These are phyloP conservation scores for Campaea margaritaria DNA, from an alignment of 2,888 invertebrate genomes.

Conservation along the genomic window DNA sequence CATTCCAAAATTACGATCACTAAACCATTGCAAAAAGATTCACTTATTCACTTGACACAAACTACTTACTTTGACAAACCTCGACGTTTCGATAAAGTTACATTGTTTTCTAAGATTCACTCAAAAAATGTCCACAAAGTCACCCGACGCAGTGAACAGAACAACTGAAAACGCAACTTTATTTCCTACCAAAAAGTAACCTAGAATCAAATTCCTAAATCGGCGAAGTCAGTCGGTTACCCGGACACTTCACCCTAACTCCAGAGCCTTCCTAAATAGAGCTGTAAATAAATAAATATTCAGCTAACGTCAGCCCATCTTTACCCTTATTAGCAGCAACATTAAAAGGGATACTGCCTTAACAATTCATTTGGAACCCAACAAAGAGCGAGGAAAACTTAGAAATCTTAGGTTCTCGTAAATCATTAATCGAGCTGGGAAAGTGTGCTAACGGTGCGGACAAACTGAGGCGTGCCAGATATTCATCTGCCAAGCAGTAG, in stretches of 20 bases:
- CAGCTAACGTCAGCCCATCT: constrained; percentile 14
- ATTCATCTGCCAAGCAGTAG: too few species aligned
- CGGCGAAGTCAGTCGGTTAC: neutral
- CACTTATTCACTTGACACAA: too few species aligned
- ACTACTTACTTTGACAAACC: too few species aligned
- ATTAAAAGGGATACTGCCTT: constrained; percentile 25
- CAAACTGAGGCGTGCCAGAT: neutral
- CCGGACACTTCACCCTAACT: constrained; percentile 3
- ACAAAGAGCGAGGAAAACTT: constrained; percentile 11
- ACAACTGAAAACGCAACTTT: neutral
- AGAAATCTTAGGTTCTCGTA: neutral
- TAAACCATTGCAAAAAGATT: too few species aligned
- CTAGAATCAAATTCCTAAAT: neutral
- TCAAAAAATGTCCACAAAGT: neutral
- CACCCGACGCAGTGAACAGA: neutral
- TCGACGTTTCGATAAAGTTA: too few species aligned
- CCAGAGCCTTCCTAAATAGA: constrained; percentile 21
- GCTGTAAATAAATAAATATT: constrained; percentile 26
- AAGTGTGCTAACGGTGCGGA: neutral
- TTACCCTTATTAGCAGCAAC: constrained; percentile 26
- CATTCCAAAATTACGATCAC: too few species aligned
- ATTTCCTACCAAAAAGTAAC: too few species aligned
- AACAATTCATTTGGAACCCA: constrained; percentile 24
- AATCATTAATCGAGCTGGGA: constrained; percentile 8
- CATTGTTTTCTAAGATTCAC: neutral